Percentiles rank a stretch among this genome's conserved stretches.
Conservation (phyloP, 2,797 vertebrate genomes). For the Poecilia picta region DNA sequence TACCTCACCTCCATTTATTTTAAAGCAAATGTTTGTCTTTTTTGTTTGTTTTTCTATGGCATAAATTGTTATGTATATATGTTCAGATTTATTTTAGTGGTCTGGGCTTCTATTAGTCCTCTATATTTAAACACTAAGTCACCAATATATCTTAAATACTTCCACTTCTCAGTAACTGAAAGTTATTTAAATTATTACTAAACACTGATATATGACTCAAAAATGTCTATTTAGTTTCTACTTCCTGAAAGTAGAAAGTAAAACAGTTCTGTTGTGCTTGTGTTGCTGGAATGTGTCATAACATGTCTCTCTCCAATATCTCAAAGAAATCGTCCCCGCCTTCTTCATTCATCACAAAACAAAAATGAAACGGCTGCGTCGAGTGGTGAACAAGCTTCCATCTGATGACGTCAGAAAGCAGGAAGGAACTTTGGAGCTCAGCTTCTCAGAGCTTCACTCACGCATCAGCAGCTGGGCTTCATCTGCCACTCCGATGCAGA, state of each 20-base stretch:
- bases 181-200: neutral
- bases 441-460: accelerated
- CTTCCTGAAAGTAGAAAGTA: no score
- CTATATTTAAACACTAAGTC: neutral
- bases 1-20: neutral
- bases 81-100: neutral
- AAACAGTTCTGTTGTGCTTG: no score
- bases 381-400: slow-evolving; percentile 29
- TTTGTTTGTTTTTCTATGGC: neutral
- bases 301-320: no score
- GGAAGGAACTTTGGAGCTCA: accelerated
- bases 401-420: accelerated
- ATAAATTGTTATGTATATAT: neutral
- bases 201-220: neutral
- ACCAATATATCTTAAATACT: neutral
- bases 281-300: neutral
- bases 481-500: neutral
- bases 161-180: neutral
- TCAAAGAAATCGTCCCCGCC: slow-evolving; percentile 52
- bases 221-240: neutral
- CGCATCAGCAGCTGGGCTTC: slow-evolving; percentile 35
- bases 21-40: neutral
- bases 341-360: slow-evolving; percentile 61
- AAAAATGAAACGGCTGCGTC: slow-evolving; percentile 19
- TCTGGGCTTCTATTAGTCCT: neutral